A percentile compares a stretch with the other conserved stretches of the same genome.
phyloP scores from a whole-genome alignment of 2,888 invertebrate genomes.

The Andrena chrysosceles region DNA sequence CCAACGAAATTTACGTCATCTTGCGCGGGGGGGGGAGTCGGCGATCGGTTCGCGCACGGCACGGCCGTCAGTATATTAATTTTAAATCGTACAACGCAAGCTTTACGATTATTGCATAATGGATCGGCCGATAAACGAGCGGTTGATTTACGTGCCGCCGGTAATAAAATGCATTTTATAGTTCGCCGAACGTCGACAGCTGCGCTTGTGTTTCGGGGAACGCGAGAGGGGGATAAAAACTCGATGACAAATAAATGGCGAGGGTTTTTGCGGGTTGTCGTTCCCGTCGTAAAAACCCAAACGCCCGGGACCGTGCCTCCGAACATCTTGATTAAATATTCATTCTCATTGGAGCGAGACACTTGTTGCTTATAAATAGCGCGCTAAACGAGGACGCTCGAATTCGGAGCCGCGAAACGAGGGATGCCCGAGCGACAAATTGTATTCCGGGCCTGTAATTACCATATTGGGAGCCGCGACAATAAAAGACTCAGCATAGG shows the following conservation, averaged over 20 bases:
- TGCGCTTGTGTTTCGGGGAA: constrained; percentile 29
- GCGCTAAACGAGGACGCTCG: not conserved
- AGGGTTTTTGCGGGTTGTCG: not conserved
- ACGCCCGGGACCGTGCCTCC: not conserved
- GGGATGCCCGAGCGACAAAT: too few relatives aligned
- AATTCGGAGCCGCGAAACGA: not conserved
- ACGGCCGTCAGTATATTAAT: constrained; percentile 37
- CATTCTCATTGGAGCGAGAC: constrained; percentile 42
- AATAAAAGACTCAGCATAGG: not conserved
- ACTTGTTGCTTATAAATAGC: constrained; percentile 58
- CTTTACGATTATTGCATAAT: constrained; percentile 51
- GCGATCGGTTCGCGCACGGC: not conserved
- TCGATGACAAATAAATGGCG: not conserved
- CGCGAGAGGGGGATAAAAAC: not conserved
- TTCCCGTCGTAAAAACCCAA: constrained; percentile 25
- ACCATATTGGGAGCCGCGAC: too few relatives aligned
- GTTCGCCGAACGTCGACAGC: constrained; percentile 37
- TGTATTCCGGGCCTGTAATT: too few relatives aligned
- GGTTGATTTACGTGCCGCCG: constrained; percentile 21
- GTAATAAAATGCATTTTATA: constrained; percentile 33
- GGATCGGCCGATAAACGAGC: constrained; percentile 38
- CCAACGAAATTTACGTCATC: constrained; percentile 59
- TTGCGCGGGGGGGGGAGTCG: not conserved
- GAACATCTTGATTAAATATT: constrained; percentile 54
- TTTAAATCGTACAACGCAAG: constrained; percentile 29